Percentiles rank a stretch among this genome's conserved stretches.
phyloP scores from a whole-genome alignment of 2,113 vertebrate species.

The Tyto alba region DNA sequence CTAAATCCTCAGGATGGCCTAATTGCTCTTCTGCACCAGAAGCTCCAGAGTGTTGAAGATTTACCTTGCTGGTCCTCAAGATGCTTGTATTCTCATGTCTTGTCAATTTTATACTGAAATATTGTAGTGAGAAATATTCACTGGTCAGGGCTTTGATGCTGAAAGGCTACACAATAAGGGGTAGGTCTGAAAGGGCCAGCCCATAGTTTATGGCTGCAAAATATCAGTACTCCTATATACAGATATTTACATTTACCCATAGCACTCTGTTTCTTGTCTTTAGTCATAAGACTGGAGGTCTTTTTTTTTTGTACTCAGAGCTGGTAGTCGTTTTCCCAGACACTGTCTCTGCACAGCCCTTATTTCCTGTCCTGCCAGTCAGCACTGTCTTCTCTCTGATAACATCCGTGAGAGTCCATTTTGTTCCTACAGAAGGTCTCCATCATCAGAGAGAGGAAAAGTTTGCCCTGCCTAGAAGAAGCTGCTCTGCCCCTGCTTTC shows the following conservation, averaged over 20 bases:
- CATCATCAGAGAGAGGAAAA: background rate
- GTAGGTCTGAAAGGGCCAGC: too few species aligned
- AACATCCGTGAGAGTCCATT: background rate
- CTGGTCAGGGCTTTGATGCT: background rate
- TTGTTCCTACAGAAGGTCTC: background rate
- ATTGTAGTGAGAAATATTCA: background rate
- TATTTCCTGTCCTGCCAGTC: background rate
- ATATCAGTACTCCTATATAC: background rate
- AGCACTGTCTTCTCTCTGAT: background rate
- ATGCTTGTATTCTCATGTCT: rapidly evolving
- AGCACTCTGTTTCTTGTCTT: background rate
- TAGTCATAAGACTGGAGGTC: background rate
- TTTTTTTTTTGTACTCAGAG: background rate
- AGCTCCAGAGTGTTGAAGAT: background rate
- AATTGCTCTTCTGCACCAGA: background rate
- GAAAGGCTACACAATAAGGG: too few species aligned
- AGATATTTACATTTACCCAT: background rate
- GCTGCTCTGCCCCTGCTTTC: background rate
- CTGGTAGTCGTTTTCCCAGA: background rate
- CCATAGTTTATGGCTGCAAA: background rate
- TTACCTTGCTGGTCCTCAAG: background rate
- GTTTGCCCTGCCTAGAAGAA: background rate
- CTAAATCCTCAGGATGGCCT: background rate
- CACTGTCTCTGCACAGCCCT: background rate
- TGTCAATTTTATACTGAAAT: background rate